These are phyloP conservation scores for Amiota mariae DNA, from an alignment of 2,888 invertebrate genomes.

Conservation along the genomic window DNA sequence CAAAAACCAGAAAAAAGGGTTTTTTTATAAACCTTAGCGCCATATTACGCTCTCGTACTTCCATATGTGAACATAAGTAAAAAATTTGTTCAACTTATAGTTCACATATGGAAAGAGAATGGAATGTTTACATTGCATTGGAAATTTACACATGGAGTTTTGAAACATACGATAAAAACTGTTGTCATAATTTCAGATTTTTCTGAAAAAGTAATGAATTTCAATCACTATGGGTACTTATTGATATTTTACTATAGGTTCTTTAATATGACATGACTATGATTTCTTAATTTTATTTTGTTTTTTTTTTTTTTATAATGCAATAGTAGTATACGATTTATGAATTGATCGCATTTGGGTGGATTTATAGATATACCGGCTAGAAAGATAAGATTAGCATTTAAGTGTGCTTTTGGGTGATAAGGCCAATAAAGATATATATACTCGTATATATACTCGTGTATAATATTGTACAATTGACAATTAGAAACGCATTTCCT, in stretches of 20 bases:
- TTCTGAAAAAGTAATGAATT: background rate
- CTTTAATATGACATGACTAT: too few species aligned
- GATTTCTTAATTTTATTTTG: too few species aligned
- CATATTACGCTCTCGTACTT: constrained; percentile 35
- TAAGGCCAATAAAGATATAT: constrained; percentile 53
- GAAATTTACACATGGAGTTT: background rate
- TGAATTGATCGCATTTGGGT: background rate
- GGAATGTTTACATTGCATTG: too few species aligned
- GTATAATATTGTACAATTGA: background rate
- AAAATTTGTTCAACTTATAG: constrained; percentile 50
- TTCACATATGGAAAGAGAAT: constrained; percentile 30
- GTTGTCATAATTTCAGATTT: background rate
- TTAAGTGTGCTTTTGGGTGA: constrained; percentile 39
- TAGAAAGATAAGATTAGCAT: constrained; percentile 59
- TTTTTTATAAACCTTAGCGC: constrained; percentile 58
- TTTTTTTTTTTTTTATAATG: too few species aligned
- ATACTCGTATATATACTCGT: background rate
- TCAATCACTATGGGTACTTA: too few species aligned
- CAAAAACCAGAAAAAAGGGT: constrained; percentile 61
- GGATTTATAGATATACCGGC: constrained; percentile 3
- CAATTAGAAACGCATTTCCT: constrained; percentile 36
- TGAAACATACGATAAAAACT: background rate
- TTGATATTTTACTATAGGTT: too few species aligned
- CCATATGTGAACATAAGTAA: background rate
- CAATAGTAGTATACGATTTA: background rate